Conservation (phyloP, 2,113 vertebrate species). For the Orthochromis indermauri region DNA sequence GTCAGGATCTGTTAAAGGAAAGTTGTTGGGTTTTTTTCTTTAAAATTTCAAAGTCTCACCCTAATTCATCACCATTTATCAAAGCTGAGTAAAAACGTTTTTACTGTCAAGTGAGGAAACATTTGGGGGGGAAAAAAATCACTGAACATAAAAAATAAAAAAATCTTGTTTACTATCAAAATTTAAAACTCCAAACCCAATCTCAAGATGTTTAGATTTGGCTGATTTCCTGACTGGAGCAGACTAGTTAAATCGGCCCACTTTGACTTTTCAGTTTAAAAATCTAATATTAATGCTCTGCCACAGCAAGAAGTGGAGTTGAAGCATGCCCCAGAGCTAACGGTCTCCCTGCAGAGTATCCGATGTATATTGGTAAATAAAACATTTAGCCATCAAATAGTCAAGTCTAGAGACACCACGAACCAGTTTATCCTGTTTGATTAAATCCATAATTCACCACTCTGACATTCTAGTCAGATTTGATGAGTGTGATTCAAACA, state of each 20-base stretch:
- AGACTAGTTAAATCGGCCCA: background rate
- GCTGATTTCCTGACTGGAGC: background rate
- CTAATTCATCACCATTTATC: background rate
- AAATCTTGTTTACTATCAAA: background rate
- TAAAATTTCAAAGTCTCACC: background rate
- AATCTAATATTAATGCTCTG: slow-evolving; percentile 43
- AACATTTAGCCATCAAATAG: slow-evolving; percentile 52
- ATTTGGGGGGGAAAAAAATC: rapidly evolving
- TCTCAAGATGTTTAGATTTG: background rate
- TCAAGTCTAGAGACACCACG: slow-evolving; percentile 10
- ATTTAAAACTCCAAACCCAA: background rate
- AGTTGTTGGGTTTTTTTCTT: background rate
- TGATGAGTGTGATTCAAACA: background rate
- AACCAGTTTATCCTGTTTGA: slow-evolving; percentile 33
- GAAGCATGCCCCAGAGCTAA: background rate
- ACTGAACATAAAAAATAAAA: background rate
- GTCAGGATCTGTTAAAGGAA: background rate
- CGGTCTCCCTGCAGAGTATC: slow-evolving; percentile 12
- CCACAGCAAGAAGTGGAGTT: slow-evolving; percentile 22
- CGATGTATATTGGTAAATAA: slow-evolving; percentile 54
- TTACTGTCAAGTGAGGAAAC: background rate
- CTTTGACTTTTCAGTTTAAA: slow-evolving; percentile 28
- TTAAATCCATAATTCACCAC: slow-evolving; percentile 18
- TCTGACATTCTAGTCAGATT: background rate
- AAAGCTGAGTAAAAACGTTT: background rate